These are phyloP conservation scores for Nipponia nippon DNA, from an alignment of 2,113 vertebrate species.

Conservation along the genomic window DNA sequence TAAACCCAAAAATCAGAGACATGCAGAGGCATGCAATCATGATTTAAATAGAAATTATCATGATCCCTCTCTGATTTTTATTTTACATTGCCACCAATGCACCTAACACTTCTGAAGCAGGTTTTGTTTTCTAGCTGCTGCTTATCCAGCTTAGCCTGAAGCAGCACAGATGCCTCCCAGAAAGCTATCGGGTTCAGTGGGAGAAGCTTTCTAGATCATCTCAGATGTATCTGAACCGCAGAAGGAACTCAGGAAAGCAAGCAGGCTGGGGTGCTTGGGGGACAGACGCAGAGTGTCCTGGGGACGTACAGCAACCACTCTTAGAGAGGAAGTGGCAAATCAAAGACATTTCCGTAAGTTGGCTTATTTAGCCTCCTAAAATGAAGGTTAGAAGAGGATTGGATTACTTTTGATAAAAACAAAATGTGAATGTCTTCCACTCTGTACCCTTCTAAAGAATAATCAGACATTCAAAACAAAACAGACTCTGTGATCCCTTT, in stretches of 20 bases:
- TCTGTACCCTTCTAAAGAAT: not conserved
- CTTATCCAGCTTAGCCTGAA: not conserved
- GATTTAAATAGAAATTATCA: not conserved
- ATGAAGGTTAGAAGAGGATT: not conserved
- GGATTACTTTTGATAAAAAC: not conserved
- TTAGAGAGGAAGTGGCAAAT: not conserved
- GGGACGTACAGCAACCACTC: not conserved
- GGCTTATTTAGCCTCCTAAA: not conserved
- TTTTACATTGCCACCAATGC: not conserved
- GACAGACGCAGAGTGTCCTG: not conserved
- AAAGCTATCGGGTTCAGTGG: not conserved
- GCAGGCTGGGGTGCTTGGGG: not conserved
- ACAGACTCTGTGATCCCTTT: not conserved
- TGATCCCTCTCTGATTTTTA: not conserved
- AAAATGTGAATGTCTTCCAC: not conserved
- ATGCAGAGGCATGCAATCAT: not conserved
- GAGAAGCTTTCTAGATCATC: not conserved
- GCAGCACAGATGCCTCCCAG: not conserved
- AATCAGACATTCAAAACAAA: not conserved
- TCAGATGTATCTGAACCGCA: not conserved
- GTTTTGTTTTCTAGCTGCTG: not conserved
- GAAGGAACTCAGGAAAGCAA: fast-evolving
- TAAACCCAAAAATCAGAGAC: not conserved
- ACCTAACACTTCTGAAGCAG: not conserved
- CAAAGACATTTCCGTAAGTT: not conserved